Evolutionary conservation across 2,797 vertebrate genomes (phyloP), one percentile per base, ranked within the genome.

Genomic region (Enteromius thamalakanensis): DNA sequence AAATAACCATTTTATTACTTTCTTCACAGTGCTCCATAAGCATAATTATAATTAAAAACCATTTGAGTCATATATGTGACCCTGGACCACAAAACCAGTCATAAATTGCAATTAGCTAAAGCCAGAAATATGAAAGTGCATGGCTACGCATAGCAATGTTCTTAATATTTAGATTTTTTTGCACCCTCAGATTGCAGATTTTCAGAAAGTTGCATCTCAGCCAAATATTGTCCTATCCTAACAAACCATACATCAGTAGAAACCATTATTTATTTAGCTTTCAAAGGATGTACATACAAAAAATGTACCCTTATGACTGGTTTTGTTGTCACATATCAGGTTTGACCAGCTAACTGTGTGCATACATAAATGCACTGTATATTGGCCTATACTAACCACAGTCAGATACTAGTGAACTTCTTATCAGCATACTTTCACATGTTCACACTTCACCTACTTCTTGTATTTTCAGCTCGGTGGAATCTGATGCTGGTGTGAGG

Each of bases 1-100:
- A 40, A 70, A 80, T 17, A 21, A 45, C 17, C 1, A 60, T 60
- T 76, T 10, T 42, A 60, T 40, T 40, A 23, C 12, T 26, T 76
- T n/a, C 10, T 53, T 74, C 69, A 26, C 14, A 14, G 58, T 23
- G 84, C 49, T 79, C 70, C 60, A 47, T 68, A 74, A 65, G 67
- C 90, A 90, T 86, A 55, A 81, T 89, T 90, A 76, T 82, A 6
- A 80, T 88, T 88, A 86, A 89, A 81, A 85, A 84, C 80, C 70
- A 87, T 87, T 74, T 87, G 21, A 89, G 84, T 87, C 72, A 84
- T n/a, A 6, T 7, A 37, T 37, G 37, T 37, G 37, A 37, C 37
- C 37, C 37, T 37, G 37, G 37, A 37, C 37, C 37, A 37, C 37
- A 37, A 37, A 37, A 37, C 37, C 37, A 37, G 37, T 7, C 37